Percentiles rank a stretch among this genome's conserved stretches.
Evolutionary conservation across 2,888 invertebrate species (phyloP).

Genomic region (Griposia aprilina): DNA sequence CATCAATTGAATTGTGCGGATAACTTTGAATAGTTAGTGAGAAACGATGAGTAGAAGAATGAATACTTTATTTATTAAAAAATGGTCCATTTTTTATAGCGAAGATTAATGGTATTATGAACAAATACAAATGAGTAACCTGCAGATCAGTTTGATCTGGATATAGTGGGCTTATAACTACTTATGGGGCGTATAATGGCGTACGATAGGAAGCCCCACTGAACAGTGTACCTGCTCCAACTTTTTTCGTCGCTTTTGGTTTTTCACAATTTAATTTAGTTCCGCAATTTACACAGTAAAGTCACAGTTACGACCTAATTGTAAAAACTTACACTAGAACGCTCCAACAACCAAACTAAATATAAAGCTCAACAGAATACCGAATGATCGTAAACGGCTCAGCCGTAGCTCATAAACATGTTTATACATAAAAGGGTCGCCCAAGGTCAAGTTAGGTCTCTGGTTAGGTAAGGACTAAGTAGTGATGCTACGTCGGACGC

Average conservation of each 20-base stretch:
- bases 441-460: slow-evolving; percentile 31
- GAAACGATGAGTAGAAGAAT: neutral
- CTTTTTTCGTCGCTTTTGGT: neutral
- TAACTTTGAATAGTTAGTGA: neutral
- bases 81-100: neutral
- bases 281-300: neutral
- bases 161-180: neutral
- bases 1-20: slow-evolving; percentile 3
- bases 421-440: slow-evolving; percentile 44
- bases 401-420: slow-evolving; percentile 40
- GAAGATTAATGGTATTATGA: neutral
- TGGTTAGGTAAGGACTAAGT: slow-evolving; percentile 17
- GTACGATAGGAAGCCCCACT: neutral
- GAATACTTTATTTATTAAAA: neutral
- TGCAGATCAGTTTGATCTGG: neutral
- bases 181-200: neutral
- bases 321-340: slow-evolving; percentile 14
- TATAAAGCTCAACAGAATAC: slow-evolving; percentile 44
- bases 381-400: slow-evolving; percentile 37
- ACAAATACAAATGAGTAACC: neutral
- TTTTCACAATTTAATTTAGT: neutral
- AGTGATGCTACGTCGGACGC: slow-evolving; percentile 20
- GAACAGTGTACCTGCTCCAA: neutral
- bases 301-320: slow-evolving; percentile 15
- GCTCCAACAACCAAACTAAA: neutral